These are phyloP conservation scores for Drosophila peninsularis DNA, from an alignment of 2,888 invertebrate genomes.

Conservation along the genomic window DNA sequence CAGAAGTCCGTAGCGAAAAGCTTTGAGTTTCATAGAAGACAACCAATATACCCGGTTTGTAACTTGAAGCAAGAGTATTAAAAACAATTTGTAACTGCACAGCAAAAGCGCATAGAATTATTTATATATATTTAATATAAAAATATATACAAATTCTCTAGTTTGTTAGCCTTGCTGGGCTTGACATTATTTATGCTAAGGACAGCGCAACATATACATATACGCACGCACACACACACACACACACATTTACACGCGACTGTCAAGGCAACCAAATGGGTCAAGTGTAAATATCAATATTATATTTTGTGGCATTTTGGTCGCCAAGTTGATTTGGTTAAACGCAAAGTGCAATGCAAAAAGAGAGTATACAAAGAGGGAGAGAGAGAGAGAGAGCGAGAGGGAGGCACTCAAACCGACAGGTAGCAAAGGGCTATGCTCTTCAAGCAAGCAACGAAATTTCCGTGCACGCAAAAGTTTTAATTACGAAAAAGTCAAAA, in stretches of 20 bases:
- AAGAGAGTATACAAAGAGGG: conserved; percentile 23
- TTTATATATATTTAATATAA: conserved; percentile 8
- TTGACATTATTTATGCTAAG: conserved; percentile 65
- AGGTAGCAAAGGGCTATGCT: conserved; percentile 1
- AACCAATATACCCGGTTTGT: not conserved
- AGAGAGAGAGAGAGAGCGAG: too few relatives aligned
- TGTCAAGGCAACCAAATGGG: conserved; percentile 61
- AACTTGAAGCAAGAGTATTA: not conserved
- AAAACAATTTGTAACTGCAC: conserved; percentile 32
- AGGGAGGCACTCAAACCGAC: not conserved
- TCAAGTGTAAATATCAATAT: conserved; percentile 64
- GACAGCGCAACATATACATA: not conserved
- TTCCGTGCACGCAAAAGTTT: conserved; percentile 34
- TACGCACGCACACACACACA: not conserved
- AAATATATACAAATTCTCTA: conserved; percentile 15
- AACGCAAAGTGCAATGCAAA: conserved; percentile 55
- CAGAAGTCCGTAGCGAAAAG: not conserved
- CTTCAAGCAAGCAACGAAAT: conserved; percentile 15
- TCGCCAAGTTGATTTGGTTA: conserved; percentile 34
- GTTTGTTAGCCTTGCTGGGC: conserved; percentile 36
- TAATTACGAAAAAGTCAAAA: conserved; percentile 8
- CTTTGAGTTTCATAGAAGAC: not conserved
- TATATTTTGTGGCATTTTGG: conserved; percentile 20
- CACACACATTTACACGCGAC: not conserved
- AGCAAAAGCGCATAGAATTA: conserved; percentile 33